Conservation (phyloP, 2,113 vertebrate species). For the Pygoscelis antarcticus region DNA sequence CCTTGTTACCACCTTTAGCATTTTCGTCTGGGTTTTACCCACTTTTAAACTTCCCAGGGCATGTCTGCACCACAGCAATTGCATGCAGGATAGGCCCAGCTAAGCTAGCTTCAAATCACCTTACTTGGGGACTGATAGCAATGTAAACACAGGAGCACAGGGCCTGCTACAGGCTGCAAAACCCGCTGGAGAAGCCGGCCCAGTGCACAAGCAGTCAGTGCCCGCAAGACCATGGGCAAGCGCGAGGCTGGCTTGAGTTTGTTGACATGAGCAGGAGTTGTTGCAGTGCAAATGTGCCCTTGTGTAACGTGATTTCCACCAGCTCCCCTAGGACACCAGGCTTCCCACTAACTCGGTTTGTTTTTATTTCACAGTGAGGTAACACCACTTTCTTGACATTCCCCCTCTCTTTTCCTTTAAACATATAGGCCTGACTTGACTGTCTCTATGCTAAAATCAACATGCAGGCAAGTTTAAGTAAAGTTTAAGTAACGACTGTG, state of each 20-base stretch:
- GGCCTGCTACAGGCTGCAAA: not conserved
- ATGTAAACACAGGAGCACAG: not conserved
- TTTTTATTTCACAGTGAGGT: not conserved
- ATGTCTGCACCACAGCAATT: not conserved
- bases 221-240: fast-evolving
- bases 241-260: fast-evolving
- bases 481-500: conserved; percentile 41
- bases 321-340: not conserved
- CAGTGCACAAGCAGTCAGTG: too few species aligned
- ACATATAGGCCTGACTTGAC: not conserved
- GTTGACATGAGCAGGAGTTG: not conserved
- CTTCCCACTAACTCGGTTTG: not conserved
- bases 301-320: not conserved
- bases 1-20: not conserved
- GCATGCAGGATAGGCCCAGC: not conserved
- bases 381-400: not conserved
- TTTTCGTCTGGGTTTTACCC: not conserved
- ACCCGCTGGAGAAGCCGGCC: not conserved
- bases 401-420: not conserved
- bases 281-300: not conserved
- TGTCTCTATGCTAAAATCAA: not conserved
- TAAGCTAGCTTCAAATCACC: not conserved
- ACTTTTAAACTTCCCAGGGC: not conserved
- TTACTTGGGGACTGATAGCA: not conserved
- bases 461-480: not conserved